Percentiles rank a stretch among this genome's conserved stretches.
Evolutionary conservation across 2,797 vertebrate species (phyloP).

Genomic region (Atherinosoma microstoma): DNA sequence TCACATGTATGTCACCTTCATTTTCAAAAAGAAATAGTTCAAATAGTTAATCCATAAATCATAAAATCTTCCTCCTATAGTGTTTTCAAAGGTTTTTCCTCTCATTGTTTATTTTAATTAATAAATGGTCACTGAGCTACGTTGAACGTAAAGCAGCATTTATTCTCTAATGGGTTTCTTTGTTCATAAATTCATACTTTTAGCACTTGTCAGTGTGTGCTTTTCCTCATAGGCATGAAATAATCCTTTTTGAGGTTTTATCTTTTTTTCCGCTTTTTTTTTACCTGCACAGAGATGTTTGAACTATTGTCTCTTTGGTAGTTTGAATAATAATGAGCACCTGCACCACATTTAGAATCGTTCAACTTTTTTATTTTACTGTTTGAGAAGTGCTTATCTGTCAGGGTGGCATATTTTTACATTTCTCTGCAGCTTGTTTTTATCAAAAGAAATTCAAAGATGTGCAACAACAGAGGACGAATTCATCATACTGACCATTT

Average conservation of each 20-base stretch:
- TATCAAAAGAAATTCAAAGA: conserved; percentile 32
- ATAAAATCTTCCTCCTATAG: conserved; percentile 18
- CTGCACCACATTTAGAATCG: conserved; percentile 12
- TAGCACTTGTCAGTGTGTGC: conserved; percentile 8
- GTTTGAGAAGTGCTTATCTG: conserved; percentile 24
- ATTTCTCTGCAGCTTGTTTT: conserved; percentile 16
- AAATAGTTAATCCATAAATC: conserved; percentile 10
- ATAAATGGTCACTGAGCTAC: conserved; percentile 13
- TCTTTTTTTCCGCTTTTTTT: conserved; percentile 10
- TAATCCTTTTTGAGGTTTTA: conserved; percentile 39
- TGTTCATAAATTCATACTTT: conserved; percentile 38
- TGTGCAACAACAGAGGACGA: conserved; percentile 7
- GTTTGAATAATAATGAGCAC: conserved; percentile 31
- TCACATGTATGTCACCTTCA: not conserved
- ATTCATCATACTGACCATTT: conserved; percentile 28
- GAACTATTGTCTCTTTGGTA: conserved; percentile 37
- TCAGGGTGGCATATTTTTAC: conserved; percentile 21
- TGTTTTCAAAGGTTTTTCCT: conserved; percentile 24
- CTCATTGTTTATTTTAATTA: conserved; percentile 32
- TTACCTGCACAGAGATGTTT: conserved; percentile 39
- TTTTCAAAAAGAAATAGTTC: not conserved
- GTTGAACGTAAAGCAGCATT: conserved; percentile 4
- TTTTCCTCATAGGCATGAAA: conserved; percentile 31
- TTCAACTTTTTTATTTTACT: conserved; percentile 13
- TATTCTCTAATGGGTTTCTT: conserved; percentile 21